phyloP scores from a whole-genome alignment of 2,888 invertebrate genomes.

The Noctua comes region DNA sequence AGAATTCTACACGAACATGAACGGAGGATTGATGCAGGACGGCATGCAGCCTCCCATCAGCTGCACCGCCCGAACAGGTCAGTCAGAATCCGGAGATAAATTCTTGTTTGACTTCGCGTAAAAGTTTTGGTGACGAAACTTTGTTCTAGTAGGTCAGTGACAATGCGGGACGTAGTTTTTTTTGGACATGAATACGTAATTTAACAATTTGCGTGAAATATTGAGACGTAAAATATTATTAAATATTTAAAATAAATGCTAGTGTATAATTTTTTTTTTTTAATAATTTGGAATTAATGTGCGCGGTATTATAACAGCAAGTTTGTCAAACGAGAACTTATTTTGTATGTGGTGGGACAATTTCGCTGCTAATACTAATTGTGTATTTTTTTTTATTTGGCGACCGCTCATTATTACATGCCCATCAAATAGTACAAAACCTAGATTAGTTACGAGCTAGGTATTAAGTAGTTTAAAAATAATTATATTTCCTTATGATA shows the following conservation, averaged over 20 bases:
- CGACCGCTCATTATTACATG: background rate
- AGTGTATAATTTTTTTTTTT: background rate
- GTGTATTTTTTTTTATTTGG: background rate
- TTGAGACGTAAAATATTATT: background rate
- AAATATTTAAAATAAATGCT: background rate
- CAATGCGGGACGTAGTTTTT: background rate
- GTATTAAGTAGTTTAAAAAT: background rate
- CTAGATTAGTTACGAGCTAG: background rate
- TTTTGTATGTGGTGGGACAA: background rate
- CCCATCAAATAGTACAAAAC: background rate
- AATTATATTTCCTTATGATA: background rate
- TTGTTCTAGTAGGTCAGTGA: constrained; percentile 33
- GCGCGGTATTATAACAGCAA: background rate
- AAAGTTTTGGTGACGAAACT: constrained; percentile 46
- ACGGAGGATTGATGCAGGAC: constrained; percentile 91
- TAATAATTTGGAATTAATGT: background rate
- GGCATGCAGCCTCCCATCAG: constrained; percentile 90
- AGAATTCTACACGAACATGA: constrained; percentile 93
- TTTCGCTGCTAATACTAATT: background rate
- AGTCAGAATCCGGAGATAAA: constrained; percentile 66
- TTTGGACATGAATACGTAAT: background rate
- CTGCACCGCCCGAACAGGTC: constrained; percentile 92
- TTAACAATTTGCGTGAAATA: background rate
- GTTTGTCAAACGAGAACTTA: constrained; percentile 14
- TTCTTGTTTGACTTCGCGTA: constrained; percentile 27